Conservation (phyloP, 2,797 vertebrate genomes). For the Coregonus sp. region DNA sequence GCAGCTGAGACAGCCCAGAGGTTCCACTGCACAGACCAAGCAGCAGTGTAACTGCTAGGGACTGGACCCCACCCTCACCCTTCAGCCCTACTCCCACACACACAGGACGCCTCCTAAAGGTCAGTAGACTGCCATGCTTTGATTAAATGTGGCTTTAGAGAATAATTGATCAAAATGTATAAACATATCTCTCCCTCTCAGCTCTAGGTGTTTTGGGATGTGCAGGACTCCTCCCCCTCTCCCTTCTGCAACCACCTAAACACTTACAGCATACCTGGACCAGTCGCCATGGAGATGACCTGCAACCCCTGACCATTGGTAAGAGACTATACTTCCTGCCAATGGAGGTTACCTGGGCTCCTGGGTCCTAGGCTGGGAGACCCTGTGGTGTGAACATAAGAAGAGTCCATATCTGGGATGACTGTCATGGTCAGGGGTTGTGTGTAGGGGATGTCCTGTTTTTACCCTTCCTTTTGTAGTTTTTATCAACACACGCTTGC, state of each 20-base stretch:
- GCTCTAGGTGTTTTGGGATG: slow-evolving; percentile 72
- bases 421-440: slow-evolving; percentile 44
- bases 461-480: slow-evolving; percentile 55
- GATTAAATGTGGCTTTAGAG: not conserved
- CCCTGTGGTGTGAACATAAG: slow-evolving; percentile 43
- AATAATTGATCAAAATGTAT: too few relatives aligned
- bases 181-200: slow-evolving; percentile 20
- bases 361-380: slow-evolving; percentile 42
- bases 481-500: slow-evolving; percentile 46
- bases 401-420: slow-evolving; percentile 19
- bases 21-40: slow-evolving; percentile 79
- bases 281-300: slow-evolving; percentile 49
- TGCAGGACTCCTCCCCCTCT: slow-evolving; percentile 44
- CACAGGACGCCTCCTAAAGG: slow-evolving; percentile 65
- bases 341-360: slow-evolving; percentile 42
- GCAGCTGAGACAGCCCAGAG: slow-evolving; percentile 86
- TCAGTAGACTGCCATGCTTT: slow-evolving; percentile 42
- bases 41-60: slow-evolving; percentile 91
- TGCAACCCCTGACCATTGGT: slow-evolving; percentile 57
- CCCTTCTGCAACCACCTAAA: slow-evolving; percentile 40
- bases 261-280: slow-evolving; percentile 40
- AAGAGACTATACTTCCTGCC: slow-evolving; percentile 38
- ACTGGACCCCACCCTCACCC: slow-evolving; percentile 18
- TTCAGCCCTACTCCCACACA: slow-evolving; percentile 36
- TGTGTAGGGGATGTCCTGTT: slow-evolving; percentile 48